A percentile compares a stretch with the other conserved stretches of the same genome.
phyloP scores from a whole-genome alignment of 2,113 vertebrate species.

The Phyllostomus hastatus region DNA sequence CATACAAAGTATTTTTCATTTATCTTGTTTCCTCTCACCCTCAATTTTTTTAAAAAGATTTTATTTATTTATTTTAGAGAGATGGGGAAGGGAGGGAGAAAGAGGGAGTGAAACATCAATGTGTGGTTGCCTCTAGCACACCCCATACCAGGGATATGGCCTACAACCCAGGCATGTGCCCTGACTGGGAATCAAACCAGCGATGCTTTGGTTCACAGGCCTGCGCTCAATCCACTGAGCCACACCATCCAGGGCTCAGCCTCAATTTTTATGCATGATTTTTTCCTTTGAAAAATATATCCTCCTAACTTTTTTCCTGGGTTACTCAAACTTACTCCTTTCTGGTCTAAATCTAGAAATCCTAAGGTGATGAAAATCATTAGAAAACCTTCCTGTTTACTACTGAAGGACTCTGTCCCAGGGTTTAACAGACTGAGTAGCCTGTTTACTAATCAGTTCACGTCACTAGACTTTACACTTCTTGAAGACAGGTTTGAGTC shows the following conservation, averaged over 20 bases:
- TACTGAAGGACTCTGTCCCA: background rate
- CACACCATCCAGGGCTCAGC: no score
- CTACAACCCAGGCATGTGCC: no score
- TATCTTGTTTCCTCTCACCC: background rate
- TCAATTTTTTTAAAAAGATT: background rate
- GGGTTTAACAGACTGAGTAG: background rate
- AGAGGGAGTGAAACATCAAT: no score
- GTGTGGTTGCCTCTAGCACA: no score
- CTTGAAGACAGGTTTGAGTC: background rate
- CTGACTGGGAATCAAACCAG: no score
- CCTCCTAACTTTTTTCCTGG: background rate
- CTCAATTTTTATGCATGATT: background rate
- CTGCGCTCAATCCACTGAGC: no score
- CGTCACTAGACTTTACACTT: background rate
- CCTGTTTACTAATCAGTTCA: background rate
- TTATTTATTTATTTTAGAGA: no score
- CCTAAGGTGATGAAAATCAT: background rate
- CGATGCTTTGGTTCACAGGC: no score
- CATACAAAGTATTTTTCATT: background rate
- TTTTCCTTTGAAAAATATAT: background rate
- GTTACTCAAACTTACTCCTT: background rate
- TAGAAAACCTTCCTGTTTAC: background rate
- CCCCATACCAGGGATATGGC: no score
- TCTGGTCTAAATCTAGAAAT: background rate
- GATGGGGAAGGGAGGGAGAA: no score